phyloP scores from a whole-genome alignment of 1,140 invertebrate species.

The Drosophila quadrilineata region DNA sequence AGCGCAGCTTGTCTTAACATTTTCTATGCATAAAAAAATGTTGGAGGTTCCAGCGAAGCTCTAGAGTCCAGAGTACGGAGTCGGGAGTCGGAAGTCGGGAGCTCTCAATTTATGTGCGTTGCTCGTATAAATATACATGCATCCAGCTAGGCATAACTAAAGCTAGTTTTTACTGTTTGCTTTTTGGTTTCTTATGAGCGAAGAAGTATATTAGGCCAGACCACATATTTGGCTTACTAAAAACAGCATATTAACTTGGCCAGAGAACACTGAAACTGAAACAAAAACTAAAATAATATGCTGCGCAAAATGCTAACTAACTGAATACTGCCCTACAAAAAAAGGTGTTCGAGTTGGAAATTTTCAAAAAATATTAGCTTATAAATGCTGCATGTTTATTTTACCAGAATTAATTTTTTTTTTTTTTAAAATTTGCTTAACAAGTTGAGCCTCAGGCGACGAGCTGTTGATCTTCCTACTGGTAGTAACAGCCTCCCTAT shows the following conservation, averaged over 20 bases:
- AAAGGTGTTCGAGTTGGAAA: no score
- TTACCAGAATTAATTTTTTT: no score
- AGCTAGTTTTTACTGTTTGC: conserved; percentile 55
- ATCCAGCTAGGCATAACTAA: conserved; percentile 45
- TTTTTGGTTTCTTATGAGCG: neutral
- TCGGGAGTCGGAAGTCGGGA: no score
- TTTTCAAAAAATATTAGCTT: no score
- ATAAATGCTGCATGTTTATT: no score
- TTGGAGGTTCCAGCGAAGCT: conserved; percentile 49
- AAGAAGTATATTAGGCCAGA: conserved; percentile 15
- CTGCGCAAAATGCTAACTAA: conserved; percentile 4
- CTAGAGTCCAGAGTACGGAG: no score
- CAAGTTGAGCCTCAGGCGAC: no score
- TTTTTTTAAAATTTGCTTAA: no score
- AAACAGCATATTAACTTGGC: conserved; percentile 63
- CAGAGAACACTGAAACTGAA: conserved; percentile 4
- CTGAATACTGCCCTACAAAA: conserved; percentile 12
- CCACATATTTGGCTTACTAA: conserved; percentile 60
- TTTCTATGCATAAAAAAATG: conserved; percentile 75
- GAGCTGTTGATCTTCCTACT: no score
- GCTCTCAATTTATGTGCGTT: conserved; percentile 61
- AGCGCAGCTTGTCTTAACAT: conserved; percentile 66
- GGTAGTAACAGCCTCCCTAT: no score
- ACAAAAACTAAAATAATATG: conserved; percentile 11
- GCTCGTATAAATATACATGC: conserved; percentile 64